phyloP scores from a whole-genome alignment of 1,140 invertebrate species.

The Drosophila arawakana region DNA sequence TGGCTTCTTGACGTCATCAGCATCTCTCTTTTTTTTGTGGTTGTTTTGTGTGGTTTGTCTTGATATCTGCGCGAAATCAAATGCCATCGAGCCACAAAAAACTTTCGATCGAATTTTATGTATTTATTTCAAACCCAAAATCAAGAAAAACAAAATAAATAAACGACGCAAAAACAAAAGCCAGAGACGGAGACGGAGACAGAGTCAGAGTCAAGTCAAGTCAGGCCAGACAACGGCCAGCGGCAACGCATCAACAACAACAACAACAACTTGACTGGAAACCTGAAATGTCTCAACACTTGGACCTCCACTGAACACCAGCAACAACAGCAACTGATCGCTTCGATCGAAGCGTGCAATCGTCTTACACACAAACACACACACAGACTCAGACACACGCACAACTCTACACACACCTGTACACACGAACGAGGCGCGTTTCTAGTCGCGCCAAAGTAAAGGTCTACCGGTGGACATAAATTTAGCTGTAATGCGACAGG shows the following conservation, averaged over 20 bases:
- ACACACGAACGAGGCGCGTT: conserved; percentile 58
- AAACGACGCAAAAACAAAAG: conserved; percentile 59
- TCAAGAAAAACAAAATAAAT: conserved; percentile 48
- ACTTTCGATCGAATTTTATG: conserved; percentile 79
- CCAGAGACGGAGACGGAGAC: background rate
- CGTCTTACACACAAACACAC: conserved; percentile 58
- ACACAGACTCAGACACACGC: conserved; percentile 22
- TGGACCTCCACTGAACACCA: conserved; percentile 74
- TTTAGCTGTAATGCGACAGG: conserved; percentile 83
- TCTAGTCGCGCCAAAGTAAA: conserved; percentile 80
- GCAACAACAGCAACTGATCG: conserved; percentile 67
- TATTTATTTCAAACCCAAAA: conserved; percentile 68
- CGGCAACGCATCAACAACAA: conserved; percentile 70
- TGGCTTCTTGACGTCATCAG: conserved; percentile 63
- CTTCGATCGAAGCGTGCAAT: conserved; percentile 75
- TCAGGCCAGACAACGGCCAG: conserved; percentile 71
- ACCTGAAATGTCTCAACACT: conserved; percentile 81
- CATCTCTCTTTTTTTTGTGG: conserved; percentile 14
- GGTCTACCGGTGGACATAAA: conserved; percentile 83
- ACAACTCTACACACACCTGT: background rate
- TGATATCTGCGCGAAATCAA: conserved; percentile 77
- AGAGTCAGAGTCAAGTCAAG: conserved; percentile 16
- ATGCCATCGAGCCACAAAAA: conserved; percentile 72
- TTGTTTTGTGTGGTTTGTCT: background rate
- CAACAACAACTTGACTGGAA: conserved; percentile 58